Base-by-base conservation (phyloP, 1,140 invertebrate species). In the Rhopalosiphum maidis region DNA sequence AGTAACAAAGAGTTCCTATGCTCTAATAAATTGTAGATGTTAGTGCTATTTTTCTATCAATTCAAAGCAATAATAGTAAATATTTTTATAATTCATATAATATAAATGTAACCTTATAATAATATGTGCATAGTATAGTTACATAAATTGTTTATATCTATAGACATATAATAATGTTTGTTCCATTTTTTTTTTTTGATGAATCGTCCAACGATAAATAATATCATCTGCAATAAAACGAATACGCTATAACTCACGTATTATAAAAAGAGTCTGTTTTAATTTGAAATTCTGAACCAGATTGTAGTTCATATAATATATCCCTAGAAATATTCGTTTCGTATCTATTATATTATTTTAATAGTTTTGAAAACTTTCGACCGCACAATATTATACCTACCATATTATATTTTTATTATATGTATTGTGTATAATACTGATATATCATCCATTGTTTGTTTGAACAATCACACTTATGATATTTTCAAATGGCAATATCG, bases 111-210 rank as follows among this genome's bases (percentile, higher is more conserved):
- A 43, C 6, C 8, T 90, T 55, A 41, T 60, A 60, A 90, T 90
- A 90, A 60, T 90, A 90, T 90, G 88, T 37, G 88, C 88, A 60
- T 90, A 90, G 25, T 90, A 43, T 41, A 23, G 11, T 55, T n/a
- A n/a, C 0, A n/a, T 18, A 77, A n/a, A 11, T 90, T 37, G 18
- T 25, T 41, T 60, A 41, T 37, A 90, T 46, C 46, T 30, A 18
- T 60, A 90, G 5, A 77, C 60, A 77, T 18, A 77, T 11, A n/a
- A 25, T 30, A 60, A 15, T 23, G 48, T 51, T 51, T 8, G 46
- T 82, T 82, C 23, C 2, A n/a, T 90, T 90, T 60, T 35, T 11
- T 85, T 41, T 90, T 90, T 90, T 11, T 15, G 35, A 41, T 90
- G 25, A 11, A 90, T 90, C 60, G 54, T 43, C 55, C 37, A 90